phyloP scores from a whole-genome alignment of 1,140 invertebrate genomes.

The Zaprionus gabonicus region DNA sequence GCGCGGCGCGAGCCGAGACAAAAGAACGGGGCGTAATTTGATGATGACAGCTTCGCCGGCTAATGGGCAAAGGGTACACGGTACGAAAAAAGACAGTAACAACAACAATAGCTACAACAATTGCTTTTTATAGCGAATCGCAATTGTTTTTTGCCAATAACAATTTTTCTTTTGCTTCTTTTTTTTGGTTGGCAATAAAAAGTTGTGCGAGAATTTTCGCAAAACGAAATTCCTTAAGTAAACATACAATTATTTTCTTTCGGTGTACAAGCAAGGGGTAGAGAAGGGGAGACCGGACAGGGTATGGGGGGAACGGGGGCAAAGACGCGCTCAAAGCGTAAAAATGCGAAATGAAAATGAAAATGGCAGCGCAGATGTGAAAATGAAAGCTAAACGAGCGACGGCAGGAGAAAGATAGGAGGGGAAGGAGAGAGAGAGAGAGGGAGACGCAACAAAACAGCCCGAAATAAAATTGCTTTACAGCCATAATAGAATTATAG shows the following conservation, averaged over 20 bases:
- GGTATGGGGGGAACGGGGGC: background rate
- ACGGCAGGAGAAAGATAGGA: background rate
- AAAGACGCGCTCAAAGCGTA: slow-evolving; percentile 44
- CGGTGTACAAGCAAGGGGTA: background rate
- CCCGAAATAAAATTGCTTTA: slow-evolving; percentile 70
- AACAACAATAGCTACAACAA: background rate
- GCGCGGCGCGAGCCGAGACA: slow-evolving; percentile 54
- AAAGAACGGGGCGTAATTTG: slow-evolving; percentile 71
- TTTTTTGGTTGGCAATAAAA: background rate
- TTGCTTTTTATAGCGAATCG: background rate
- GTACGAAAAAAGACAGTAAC: background rate
- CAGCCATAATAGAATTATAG: slow-evolving; percentile 77
- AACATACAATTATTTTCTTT: slow-evolving; percentile 5
- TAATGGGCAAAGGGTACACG: slow-evolving; percentile 28
- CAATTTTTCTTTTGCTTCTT: background rate
- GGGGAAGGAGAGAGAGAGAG: background rate
- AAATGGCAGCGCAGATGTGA: slow-evolving; percentile 67
- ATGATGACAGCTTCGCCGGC: slow-evolving; percentile 68
- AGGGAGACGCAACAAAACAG: slow-evolving; percentile 22
- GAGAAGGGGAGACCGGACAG: background rate
- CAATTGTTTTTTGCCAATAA: slow-evolving; percentile 4
- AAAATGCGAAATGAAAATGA: slow-evolving; percentile 67
- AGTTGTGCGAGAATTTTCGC: background rate
- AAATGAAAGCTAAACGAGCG: slow-evolving; percentile 62
- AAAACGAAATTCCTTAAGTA: slow-evolving; percentile 2